Evolutionary conservation across 1,140 invertebrate genomes (phyloP), one percentile per base, ranked within the genome.

Genomic region (Littorina saxatilis): DNA sequence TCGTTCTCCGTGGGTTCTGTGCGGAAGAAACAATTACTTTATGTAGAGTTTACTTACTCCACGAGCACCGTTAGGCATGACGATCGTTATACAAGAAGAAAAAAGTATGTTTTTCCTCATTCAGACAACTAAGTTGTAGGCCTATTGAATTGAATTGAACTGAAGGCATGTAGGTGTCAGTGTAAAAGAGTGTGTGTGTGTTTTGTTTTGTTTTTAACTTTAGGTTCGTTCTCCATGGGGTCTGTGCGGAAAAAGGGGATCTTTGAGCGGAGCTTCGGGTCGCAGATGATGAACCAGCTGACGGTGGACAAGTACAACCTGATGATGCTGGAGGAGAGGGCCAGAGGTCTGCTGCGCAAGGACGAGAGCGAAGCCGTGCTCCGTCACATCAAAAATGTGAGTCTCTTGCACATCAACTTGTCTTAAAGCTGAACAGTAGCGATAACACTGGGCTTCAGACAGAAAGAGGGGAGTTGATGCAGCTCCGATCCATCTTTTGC

Each of bases 301-400:
- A 66, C 75, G 1, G 55, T 76, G 3, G 81, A 86, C 32, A 77
- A 78, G 32, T 82, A 84, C 75, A 86, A 84, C 55, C 74, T 88
- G 72, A 82, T 74, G 35, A 80, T 84, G 27, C 50, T 89, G 61
- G 82, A 86, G 75, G 85, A 87, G 13, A 80, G 82, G 37, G 86
- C 85, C 0, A 83, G 81, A 20, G 75, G 79, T 32, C 63, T 87
- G 9, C 82, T 89, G 23, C 66, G 39, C 55, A 66, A 82, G 39
- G 85, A 87, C 55, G 88, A 89, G 68, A 77, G 80, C 35, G 52
- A 68, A 20, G 84, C 84, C 29, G 81, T 88, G 1, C 70, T 87
- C 15, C 81, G 79, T 70, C 86, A 89, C 68, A 68, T 88, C 17
- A 83, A 86, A 77, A 79, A 29, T 23, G 88, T 89, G 77, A 70